Evolutionary conservation across 2,888 invertebrate species (phyloP).

Genomic region (Strigamia crassipes): DNA sequence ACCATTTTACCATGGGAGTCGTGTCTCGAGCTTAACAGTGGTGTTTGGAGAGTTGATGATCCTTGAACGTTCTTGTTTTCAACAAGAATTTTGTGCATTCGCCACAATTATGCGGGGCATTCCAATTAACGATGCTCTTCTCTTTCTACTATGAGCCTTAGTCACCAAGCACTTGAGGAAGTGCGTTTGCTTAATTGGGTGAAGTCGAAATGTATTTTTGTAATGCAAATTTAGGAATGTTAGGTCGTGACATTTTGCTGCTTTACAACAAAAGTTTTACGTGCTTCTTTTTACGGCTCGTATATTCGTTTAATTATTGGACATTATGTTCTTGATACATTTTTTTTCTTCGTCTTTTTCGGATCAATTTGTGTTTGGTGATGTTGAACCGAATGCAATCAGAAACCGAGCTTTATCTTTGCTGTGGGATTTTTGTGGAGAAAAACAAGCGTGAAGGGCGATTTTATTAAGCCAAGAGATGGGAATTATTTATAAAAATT

Average conservation of each 20-base stretch:
- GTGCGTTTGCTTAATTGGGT: slow-evolving; percentile 26
- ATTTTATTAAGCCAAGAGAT: not conserved
- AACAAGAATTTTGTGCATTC: not conserved
- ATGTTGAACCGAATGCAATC: not conserved
- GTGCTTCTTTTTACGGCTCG: not conserved
- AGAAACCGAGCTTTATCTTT: not conserved
- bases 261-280: not conserved
- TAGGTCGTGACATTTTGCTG: not conserved
- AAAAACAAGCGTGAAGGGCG: not conserved
- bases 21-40: not conserved
- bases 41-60: not conserved
- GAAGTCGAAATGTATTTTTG: slow-evolving; percentile 32
- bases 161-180: not conserved
- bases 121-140: slow-evolving; percentile 19
- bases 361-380: not conserved
- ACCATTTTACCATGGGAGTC: not conserved
- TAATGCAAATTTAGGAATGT: slow-evolving; percentile 33
- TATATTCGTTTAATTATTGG: not conserved
- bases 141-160: not conserved
- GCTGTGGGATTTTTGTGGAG: not conserved
- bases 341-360: not conserved
- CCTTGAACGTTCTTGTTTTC: slow-evolving; percentile 32
- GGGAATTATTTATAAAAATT: not conserved
- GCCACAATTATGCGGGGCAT: slow-evolving; percentile 27
- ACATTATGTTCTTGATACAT: not conserved